A percentile compares a stretch with the other conserved stretches of the same genome.
phyloP scores from a whole-genome alignment of 2,113 vertebrate species.

The Ictidomys tridecemlineatus region DNA sequence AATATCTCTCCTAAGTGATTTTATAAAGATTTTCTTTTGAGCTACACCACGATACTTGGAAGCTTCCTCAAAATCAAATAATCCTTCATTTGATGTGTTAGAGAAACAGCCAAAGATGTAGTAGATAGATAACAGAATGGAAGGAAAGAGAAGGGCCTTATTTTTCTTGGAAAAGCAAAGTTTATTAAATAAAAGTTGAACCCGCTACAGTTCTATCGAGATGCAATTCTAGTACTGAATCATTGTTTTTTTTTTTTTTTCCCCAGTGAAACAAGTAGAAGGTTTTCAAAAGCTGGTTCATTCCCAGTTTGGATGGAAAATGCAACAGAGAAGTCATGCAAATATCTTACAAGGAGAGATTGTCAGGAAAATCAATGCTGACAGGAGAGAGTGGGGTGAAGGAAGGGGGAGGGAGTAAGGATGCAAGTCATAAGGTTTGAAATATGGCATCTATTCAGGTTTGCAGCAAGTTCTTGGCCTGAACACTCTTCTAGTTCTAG shows the following conservation, averaged over 20 bases:
- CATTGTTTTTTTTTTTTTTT: not conserved
- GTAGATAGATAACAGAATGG: not conserved
- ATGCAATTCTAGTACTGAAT: not conserved
- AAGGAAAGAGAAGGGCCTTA: not conserved
- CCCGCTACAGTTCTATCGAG: not conserved
- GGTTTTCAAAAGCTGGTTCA: conserved; percentile 28
- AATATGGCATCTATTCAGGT: not conserved
- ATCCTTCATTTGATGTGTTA: conserved; percentile 20
- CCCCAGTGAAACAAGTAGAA: conserved; percentile 17
- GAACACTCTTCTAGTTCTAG: not conserved
- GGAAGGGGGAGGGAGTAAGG: not conserved
- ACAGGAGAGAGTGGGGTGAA: not conserved
- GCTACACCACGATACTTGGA: not conserved
- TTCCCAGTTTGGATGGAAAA: conserved; percentile 53
- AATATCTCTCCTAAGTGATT: not conserved
- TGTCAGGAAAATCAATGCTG: conserved; percentile 11
- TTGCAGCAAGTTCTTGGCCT: conserved; percentile 30
- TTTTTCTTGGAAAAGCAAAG: conserved; percentile 40
- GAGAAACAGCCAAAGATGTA: not conserved
- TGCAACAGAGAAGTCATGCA: not conserved
- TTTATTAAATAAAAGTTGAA: conserved; percentile 30
- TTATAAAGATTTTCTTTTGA: conserved; percentile 49
- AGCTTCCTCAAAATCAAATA: not conserved
- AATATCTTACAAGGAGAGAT: conserved; percentile 36
- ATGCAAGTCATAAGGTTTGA: not conserved